phyloP scores from a whole-genome alignment of 1,140 invertebrate genomes.

The Charaxes varanes region DNA sequence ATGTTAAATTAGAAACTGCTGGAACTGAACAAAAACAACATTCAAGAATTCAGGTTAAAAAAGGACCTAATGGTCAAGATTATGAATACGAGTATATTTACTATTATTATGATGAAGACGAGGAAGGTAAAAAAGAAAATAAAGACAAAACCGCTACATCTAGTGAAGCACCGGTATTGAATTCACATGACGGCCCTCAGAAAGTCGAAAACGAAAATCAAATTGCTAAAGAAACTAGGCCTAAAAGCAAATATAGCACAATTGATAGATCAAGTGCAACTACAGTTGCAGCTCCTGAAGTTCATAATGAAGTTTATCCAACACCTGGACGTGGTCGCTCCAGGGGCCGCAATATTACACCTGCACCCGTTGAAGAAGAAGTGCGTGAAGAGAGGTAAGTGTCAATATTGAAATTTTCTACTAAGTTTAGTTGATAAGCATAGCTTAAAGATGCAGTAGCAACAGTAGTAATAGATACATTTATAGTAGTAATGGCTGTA shows the following conservation, averaged over 20 bases:
- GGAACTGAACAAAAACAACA: slow-evolving; percentile 74
- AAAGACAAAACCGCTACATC: slow-evolving; percentile 50
- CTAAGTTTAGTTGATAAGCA: slow-evolving; percentile 1
- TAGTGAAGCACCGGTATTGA: slow-evolving; percentile 42
- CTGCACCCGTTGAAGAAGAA: slow-evolving; percentile 70
- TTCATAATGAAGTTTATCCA: slow-evolving; percentile 81
- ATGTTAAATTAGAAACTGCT: slow-evolving; percentile 66
- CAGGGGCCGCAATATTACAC: slow-evolving; percentile 75
- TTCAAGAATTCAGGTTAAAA: slow-evolving; percentile 86
- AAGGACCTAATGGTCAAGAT: slow-evolving; percentile 91
- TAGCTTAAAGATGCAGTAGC: slow-evolving; percentile 10
- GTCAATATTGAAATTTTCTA: slow-evolving; percentile 4
- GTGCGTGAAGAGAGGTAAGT: slow-evolving; percentile 70
- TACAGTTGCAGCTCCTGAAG: slow-evolving; percentile 70
- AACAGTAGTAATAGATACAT: slow-evolving; percentile 9
- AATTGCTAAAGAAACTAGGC: slow-evolving; percentile 51
- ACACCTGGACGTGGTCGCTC: slow-evolving; percentile 69
- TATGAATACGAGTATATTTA: slow-evolving; percentile 95
- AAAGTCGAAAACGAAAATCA: slow-evolving; percentile 69
- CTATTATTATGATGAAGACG: slow-evolving; percentile 91
- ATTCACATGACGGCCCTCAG: slow-evolving; percentile 76
- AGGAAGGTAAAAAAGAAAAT: slow-evolving; percentile 73
- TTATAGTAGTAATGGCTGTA: slow-evolving; percentile 14
- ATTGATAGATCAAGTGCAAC: slow-evolving; percentile 77
- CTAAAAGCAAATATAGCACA: slow-evolving; percentile 79